Base-by-base conservation (phyloP, 2,888 invertebrate genomes). In the Epinotia nisella region DNA sequence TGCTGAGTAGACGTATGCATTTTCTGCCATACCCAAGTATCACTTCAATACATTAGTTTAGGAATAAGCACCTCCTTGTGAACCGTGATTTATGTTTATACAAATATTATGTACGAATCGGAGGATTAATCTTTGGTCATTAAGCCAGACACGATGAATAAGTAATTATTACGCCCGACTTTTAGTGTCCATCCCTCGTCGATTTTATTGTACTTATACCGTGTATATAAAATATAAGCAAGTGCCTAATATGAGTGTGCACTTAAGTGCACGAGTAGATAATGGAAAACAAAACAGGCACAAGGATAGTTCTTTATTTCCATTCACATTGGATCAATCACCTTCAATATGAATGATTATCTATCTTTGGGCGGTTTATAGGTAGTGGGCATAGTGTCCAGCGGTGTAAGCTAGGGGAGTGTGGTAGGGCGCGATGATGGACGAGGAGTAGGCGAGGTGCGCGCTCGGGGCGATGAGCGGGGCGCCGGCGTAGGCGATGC, bases 381-480 rank as follows among this genome's bases (percentile, higher is more conserved):
- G 70, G 72, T 74, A 82, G 75, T 81, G 82, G 65, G 65, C 70
- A 71, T 76, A 77, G 73, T 74, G 62, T 29, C 91, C 86, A 0
- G 89, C 78, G 60, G 88, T 78, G 78, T 91, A 90, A 19, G 90
- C 81, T 55, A 87, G 76, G 39, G 87, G 86, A 2, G 85, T 72
- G 53, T 77, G 61, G 17, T 82, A 67, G 41, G 75, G 74, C 45
- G 79, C 74, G n/a, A 78, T 39, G 75, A 80, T 76, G 77, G 76
- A 75, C 71, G 76, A 78, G 15, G 86, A 61, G 80, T 81, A 79
- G 70, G 78, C 55, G 60, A 79, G 69, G 70, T 76, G 78, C 24
- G 79, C 76, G 67, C 70, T 21, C 59, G 71, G 76, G 24, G 78
- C 74, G 29, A 76, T 71, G 61, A 77, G 58, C 45, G 78, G 78